Conservation (phyloP, 2,113 vertebrate genomes). For the Pan troglodytes region NHGRI_mPanTro3-v2.1_pri NC_072398.2:382501-383000, state of each 20-base stretch:
- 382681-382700: not conserved
- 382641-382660: not conserved
- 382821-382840: too few species aligned
- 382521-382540: not conserved
- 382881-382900: not conserved
- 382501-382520: not conserved
- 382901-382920: not conserved
- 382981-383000: too few species aligned
- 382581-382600: not conserved
- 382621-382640: not conserved
- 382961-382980: not conserved
- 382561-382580: not conserved
- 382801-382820: not conserved
- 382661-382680: not conserved
- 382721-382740: not conserved
- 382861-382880: not conserved
- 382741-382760: not conserved
- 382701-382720: not conserved
- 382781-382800: not conserved
- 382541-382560: not conserved
- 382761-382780: not conserved
- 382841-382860: not conserved
- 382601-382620: too few species aligned
- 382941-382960: not conserved
- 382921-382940: not conserved